Base-by-base conservation (phyloP, 2,888 invertebrate genomes). In the Pristionchus arcanus region DNA sequence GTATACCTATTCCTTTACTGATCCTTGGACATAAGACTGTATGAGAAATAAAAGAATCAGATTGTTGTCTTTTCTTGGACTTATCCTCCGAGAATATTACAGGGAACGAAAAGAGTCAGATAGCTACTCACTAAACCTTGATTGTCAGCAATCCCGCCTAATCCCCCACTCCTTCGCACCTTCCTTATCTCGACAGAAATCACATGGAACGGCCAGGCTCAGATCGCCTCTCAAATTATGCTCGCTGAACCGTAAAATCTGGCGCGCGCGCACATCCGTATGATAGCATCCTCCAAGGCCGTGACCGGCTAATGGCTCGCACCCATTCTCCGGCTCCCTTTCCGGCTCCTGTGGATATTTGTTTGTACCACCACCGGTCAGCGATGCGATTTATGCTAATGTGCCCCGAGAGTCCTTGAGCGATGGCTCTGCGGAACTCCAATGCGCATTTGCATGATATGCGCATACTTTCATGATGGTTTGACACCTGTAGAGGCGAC, bases 351-450 rank as follows among this genome's bases (percentile, higher is more conserved):
- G 13, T 3, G 28, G 19, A 81, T 53, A 49, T 81, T 49, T 49
- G 42, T 49, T 49, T 49, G 42, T 49, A 11, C 42, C 42, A 11
- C 42, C 42, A 49, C 42, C 42, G 42, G 42, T 49, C 81, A 5
- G n/a, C 37, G 34, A 15, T 34, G 28, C 81, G 81, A 55, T 59
- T 85, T 85, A 85, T 63, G 55, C 84, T 34, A 85, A 85, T 49
- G 13, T 85, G 25, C 37, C 83, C n/a, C 28, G 31, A 53, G 49
- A 49, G 53, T 53, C 55, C 77, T 77, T 31, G 37, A 42, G 77
- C 2, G 31, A 0, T 37, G 9, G 28, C 68, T 68, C 2, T 34
- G 28, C 68, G 19, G 68, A 68, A 71, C 71, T 25, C n/a, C 68
- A 28, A 3, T 55, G n/a, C 1, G 16, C 71, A 71, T 71, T 71